A percentile compares a stretch with the other conserved stretches of the same genome.
Conservation (phyloP, 2,888 invertebrate genomes). For the Thecophora atra region DNA sequence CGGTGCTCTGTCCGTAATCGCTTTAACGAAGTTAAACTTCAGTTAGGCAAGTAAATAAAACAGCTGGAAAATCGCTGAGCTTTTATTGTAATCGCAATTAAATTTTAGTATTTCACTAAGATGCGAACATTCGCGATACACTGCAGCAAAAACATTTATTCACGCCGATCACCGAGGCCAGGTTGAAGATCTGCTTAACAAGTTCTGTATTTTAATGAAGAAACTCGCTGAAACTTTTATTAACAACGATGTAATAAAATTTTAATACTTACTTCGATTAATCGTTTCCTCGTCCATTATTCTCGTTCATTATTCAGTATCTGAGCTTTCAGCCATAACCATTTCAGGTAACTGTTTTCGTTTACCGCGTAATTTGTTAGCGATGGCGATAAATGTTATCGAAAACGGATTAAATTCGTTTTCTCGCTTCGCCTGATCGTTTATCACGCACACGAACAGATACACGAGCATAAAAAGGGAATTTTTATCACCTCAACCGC, state of each 20-base stretch:
- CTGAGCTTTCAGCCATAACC: too few relatives aligned
- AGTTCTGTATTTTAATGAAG: neutral
- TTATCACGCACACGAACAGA: too few relatives aligned
- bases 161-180: neutral
- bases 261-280: neutral
- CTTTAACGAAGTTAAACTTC: constrained; percentile 1
- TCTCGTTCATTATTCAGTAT: neutral
- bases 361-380: too few relatives aligned
- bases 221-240: constrained; percentile 1
- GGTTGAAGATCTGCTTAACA: neutral
- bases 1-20: neutral
- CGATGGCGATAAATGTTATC: too few relatives aligned
- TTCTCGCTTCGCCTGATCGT: too few relatives aligned
- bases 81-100: neutral
- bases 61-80: neutral
- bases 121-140: too few relatives aligned
- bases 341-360: too few relatives aligned
- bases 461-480: too few relatives aligned
- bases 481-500: too few relatives aligned
- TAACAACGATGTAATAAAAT: neutral
- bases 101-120: neutral
- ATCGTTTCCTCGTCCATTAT: neutral
- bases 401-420: too few relatives aligned
- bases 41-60: neutral
- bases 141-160: neutral